A percentile compares a stretch with the other conserved stretches of the same genome.
Conservation (phyloP, 2,797 vertebrate species). For the Thalassophryne amazonica region DNA sequence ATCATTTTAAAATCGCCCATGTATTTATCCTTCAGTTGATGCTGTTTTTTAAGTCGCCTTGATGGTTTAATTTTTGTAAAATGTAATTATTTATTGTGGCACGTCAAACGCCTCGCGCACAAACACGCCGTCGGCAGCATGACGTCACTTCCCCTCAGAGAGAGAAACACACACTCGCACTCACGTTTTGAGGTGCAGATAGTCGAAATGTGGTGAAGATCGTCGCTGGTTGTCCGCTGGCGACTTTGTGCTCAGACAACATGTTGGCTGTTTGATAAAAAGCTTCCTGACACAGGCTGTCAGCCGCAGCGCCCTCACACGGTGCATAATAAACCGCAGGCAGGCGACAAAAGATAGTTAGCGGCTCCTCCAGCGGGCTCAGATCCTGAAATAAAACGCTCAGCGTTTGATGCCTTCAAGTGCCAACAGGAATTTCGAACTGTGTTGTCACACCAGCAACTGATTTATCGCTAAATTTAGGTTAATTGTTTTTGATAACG, state of each 20-base stretch:
- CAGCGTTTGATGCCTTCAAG: slow-evolving; percentile 30
- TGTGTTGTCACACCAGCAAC: too few relatives aligned
- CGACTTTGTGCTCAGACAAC: slow-evolving; percentile 17
- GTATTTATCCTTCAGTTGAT: too few relatives aligned
- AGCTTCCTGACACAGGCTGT: slow-evolving; percentile 25
- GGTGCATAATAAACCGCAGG: too few relatives aligned
- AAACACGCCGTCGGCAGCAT: too few relatives aligned
- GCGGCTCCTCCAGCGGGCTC: not conserved
- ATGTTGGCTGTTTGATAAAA: slow-evolving; percentile 11
- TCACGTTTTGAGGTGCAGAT: slow-evolving; percentile 41
- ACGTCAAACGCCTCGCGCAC: too few relatives aligned
- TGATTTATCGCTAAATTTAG: too few relatives aligned
- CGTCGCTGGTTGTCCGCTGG: slow-evolving; percentile 5
- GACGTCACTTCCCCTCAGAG: too few relatives aligned
- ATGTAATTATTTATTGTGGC: too few relatives aligned
- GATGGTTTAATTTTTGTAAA: too few relatives aligned
- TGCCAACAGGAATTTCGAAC: slow-evolving; percentile 9
- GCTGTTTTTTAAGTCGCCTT: too few relatives aligned
- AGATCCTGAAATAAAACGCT: not conserved
- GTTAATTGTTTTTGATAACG: too few relatives aligned
- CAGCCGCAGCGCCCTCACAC: slow-evolving; percentile 49
- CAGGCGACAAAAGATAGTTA: not conserved
- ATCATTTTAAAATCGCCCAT: too few relatives aligned
- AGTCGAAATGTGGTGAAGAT: slow-evolving; percentile 7
- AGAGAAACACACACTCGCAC: slow-evolving; percentile 18